Conservation (phyloP, 2,888 invertebrate species). For the Asteroscopus sphinx region DNA sequence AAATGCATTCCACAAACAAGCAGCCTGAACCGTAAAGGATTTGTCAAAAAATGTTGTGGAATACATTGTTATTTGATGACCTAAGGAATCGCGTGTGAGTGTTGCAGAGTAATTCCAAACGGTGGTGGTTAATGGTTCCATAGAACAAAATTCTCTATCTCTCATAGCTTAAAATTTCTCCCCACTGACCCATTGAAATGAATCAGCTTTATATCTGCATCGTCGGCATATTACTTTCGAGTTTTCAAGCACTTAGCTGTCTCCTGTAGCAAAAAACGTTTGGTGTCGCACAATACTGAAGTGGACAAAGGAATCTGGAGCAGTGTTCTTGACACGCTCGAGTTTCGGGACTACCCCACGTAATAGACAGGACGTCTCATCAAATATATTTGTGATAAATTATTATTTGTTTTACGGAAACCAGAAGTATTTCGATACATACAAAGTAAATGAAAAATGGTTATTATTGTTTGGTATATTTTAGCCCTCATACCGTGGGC, state of each 20-base stretch:
- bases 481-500: background rate
- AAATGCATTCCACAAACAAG: no score
- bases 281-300: conserved; percentile 35
- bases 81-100: no score
- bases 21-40: no score
- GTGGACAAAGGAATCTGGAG: conserved; percentile 52
- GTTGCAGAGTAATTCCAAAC: no score
- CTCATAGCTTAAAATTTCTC: no score
- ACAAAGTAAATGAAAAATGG: background rate
- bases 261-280: conserved; percentile 37
- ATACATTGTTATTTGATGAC: no score
- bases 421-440: background rate
- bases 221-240: conserved; percentile 14
- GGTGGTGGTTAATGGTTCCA: no score
- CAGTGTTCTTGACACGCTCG: conserved; percentile 35
- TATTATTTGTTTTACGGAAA: conserved; percentile 11
- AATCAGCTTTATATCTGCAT: background rate
- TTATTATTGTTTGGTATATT: no score
- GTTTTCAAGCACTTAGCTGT: conserved; percentile 24
- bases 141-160: no score
- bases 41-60: no score
- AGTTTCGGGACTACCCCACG: conserved; percentile 13
- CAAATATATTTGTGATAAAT: conserved; percentile 24
- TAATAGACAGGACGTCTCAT: conserved; percentile 12
- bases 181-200: no score